Evolutionary conservation across 2,888 invertebrate genomes (phyloP), one percentile per base, ranked within the genome.

Genomic region (Nomada fucata): DNA sequence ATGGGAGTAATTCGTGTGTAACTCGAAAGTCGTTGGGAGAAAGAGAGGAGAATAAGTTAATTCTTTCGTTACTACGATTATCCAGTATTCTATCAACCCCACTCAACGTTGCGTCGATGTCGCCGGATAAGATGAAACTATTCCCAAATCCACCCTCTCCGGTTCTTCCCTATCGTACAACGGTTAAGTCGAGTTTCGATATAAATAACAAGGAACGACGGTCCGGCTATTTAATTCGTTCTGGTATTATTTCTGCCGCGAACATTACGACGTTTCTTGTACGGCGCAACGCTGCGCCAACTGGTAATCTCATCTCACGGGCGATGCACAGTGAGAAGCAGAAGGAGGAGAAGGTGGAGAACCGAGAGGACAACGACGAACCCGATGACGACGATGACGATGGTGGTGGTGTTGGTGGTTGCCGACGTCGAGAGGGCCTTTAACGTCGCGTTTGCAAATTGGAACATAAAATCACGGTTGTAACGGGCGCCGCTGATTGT

Each of bases 391-490:
- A 71, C 59, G 64, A 68, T 36, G 75, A 69, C 26, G 77, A 47
- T 59, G 82, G 20, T 29, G 57, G 18, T 26, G 76, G 64, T 69
- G 61, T 63, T 59, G 67, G 80, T 72, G 84, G 78, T 69, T 76
- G 80, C 63, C 78, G 77, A 71, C 82, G 79, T 83, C 84, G 71
- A 67, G 82, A 60, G 76, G 81, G 85, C 88, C 79, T 88, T 88
- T 88, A 88, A 88, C 79, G 88, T 88, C 87, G 79, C 85, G 85
- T 92, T 93, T 92, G 93, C 92, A 92, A 92, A 93, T 92, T 93
- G 92, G 92, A 92, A 92, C 92, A 92, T 93, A 92, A 93, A 92
- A 92, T 92, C 92, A 90, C 86, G 89, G 90, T 91, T 90, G 90
- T 91, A 92, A 90, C 88, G 91, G 90, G 90, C 88, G 85, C 87